A percentile compares a stretch with the other conserved stretches of the same genome.
Evolutionary conservation across 2,888 invertebrate genomes (phyloP).

Genomic region (Tethea ocularis): DNA sequence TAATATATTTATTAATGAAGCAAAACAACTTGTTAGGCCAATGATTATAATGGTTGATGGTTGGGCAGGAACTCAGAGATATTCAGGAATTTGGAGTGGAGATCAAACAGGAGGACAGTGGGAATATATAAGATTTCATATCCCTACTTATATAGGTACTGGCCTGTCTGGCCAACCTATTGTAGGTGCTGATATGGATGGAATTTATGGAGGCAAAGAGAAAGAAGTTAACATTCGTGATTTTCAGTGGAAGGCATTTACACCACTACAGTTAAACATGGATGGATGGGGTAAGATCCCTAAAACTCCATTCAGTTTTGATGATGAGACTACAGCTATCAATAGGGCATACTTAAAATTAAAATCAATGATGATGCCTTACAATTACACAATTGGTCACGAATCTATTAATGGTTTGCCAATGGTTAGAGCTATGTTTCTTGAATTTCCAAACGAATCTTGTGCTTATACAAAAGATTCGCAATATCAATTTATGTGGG

Average conservation of each 20-base stretch:
- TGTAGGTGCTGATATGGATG: slow-evolving; percentile 76
- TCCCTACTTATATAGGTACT: slow-evolving; percentile 73
- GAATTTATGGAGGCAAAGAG: slow-evolving; percentile 65
- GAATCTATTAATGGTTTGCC: slow-evolving; percentile 64
- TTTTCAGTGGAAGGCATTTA: slow-evolving; percentile 78
- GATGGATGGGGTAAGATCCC: slow-evolving; percentile 72
- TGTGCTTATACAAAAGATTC: slow-evolving; percentile 62
- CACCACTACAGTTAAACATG: slow-evolving; percentile 76
- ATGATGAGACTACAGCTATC: slow-evolving; percentile 58
- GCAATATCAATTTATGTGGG: slow-evolving; percentile 80
- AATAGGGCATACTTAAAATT: slow-evolving; percentile 75
- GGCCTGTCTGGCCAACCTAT: slow-evolving; percentile 73
- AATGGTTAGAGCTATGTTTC: slow-evolving; percentile 74
- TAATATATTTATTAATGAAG: slow-evolving; percentile 52
- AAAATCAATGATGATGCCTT: slow-evolving; percentile 73
- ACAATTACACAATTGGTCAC: slow-evolving; percentile 68
- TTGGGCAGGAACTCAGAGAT: slow-evolving; percentile 76
- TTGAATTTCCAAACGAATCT: slow-evolving; percentile 65
- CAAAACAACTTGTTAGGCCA: slow-evolving; percentile 49
- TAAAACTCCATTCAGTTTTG: slow-evolving; percentile 71
- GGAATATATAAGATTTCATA: slow-evolving; percentile 78
- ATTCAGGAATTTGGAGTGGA: slow-evolving; percentile 74
- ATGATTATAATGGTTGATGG: slow-evolving; percentile 76
- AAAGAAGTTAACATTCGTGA: slow-evolving; percentile 69
- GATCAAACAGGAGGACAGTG: slow-evolving; percentile 75